Base-by-base conservation (phyloP, 2,888 invertebrate species). In the Scotopteryx bipunctaria region DNA sequence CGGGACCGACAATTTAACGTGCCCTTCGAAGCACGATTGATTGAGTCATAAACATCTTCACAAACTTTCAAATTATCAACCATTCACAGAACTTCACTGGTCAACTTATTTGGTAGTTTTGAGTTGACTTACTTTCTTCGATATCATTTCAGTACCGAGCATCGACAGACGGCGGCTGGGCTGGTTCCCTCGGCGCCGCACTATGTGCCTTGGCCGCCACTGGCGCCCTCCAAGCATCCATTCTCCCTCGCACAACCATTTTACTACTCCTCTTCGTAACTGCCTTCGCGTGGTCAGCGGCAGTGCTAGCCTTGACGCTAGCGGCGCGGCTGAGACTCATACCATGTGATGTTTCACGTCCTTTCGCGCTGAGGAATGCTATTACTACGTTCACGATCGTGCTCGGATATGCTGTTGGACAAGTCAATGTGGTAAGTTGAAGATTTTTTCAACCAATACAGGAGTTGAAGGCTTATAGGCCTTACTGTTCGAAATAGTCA, bases 271-370 rank as follows among this genome's bases (percentile, higher is more conserved):
- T 97, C 58, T 97, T 97, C 83, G 92, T 98, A 36, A 95, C 96
- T 11, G 95, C 97, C 3, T 98, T 98, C 83, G 94, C 96, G 5
- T 97, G 97, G 97, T 95, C 97, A 23, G 94, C 97, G 1, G 95
- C 96, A 19, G 94, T 97, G 19, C 91, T 98, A 33, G 97, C 97
- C 86, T 81, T 97, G 25, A 91, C 97, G 1, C 86, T 98, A 42
- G 97, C 97, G 3, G 96, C 96, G 0, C 92, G 97, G 50, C 86
- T 97, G 37, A 92, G 95, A 73, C 95, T 96, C 86, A 95, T 97
- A 58, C 92, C 94, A 6, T 97, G 97, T 93, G 97, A 97, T 75
- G 94, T 97, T 37, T 95, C 96, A 1, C 93, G 95, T 67, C 96
- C 96, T 49, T 96, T 96, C 63, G 93, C 95, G 0, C 85, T 97